Base-by-base conservation (phyloP, 2,113 vertebrate genomes). In the Cinclus cinclus region DNA sequence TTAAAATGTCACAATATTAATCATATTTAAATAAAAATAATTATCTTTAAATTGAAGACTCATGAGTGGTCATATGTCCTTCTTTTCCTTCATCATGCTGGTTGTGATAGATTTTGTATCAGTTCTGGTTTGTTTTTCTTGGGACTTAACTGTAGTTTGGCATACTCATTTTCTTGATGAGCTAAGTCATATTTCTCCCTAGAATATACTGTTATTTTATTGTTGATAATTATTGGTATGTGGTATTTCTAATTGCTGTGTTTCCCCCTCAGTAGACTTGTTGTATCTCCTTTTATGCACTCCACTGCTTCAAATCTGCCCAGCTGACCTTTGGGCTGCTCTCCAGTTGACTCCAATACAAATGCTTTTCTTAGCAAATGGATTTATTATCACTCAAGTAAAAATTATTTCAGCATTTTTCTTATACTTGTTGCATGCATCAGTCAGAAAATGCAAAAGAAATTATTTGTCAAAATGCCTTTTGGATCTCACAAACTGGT, bases 331-430 rank as follows among this genome's bases (percentile, higher is more conserved):
- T 77, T 65, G 80, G 77, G 71, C 86, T 78, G 68, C 68, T 92
- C 80, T 93, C 87, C 90, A 83, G 78, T 91, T 93, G 83, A 62
- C 67, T 82, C 58, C 46, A 52, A 69, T 59, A 41, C 70, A 59
- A 87, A 63, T 41, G 31, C 62, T 77, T 94, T 59, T 83, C 74
- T 70, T 81, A 58, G 79, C 81, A 94, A 59, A 81, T 87, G 59
- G 82, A 96, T 96, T 96, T 96, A 94, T 77, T 94, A 85, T 88
- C 67, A 55, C 75, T 94, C 69, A 41, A 77, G 67, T 63, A 49
- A 89, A 85, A 95, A 87, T 86, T 56, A 88, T 85, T 84, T 56
- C 39, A 60, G 28, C 49, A 10, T 94, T 95, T 83, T 15, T 74
- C 46, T 91, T 68, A 5, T 7, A 46, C 68, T 90, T 47, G 69